Evolutionary conservation across 2,113 vertebrate genomes (phyloP).

Genomic region (Gymnobelideus leadbeateri): DNA sequence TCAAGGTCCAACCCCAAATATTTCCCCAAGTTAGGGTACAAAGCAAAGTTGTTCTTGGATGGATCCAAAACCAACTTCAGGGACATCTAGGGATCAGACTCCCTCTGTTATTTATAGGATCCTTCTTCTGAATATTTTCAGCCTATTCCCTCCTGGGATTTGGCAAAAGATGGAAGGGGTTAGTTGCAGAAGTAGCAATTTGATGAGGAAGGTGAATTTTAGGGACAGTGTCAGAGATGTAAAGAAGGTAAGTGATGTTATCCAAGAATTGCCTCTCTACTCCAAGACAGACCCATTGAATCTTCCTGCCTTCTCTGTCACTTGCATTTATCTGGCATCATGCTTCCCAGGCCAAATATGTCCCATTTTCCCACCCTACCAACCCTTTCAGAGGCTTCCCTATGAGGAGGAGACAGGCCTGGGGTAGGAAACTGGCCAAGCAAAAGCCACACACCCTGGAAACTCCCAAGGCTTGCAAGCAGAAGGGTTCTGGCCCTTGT

Average conservation of each 20-base stretch:
- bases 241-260: too few relatives aligned
- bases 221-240: too few relatives aligned
- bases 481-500: not conserved
- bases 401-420: not conserved
- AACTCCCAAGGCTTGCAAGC: rapidly evolving
- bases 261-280: too few relatives aligned
- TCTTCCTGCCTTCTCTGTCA: too few relatives aligned
- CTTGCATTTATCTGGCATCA: too few relatives aligned
- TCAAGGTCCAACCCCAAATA: not conserved
- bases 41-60: not conserved
- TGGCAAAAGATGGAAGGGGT: not conserved
- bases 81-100: not conserved
- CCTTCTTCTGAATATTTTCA: not conserved
- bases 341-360: not conserved
- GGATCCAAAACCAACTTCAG: not conserved
- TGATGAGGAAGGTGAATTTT: too few relatives aligned
- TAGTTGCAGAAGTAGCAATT: not conserved
- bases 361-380: not conserved
- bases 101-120: not conserved
- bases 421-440: not conserved
- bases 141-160: not conserved
- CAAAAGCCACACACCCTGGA: not conserved
- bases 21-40: not conserved
- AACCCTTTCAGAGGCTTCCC: not conserved
- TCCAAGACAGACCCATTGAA: too few relatives aligned